A percentile compares a stretch with the other conserved stretches of the same genome.
Evolutionary conservation across 1,140 invertebrate genomes (phyloP).

Genomic region (Gryllus bimaculatus): DNA sequence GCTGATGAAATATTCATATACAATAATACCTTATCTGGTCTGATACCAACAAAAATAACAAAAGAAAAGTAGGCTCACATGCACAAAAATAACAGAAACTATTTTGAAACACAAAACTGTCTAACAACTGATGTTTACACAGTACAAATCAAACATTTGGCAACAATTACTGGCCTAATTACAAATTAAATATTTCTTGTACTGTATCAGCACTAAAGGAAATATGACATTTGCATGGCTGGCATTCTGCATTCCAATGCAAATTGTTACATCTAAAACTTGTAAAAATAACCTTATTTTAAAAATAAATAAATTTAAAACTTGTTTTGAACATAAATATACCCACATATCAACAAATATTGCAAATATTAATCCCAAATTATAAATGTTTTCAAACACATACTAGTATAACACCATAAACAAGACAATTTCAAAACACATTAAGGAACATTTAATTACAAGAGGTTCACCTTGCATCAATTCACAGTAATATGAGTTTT

Average conservation of each 20-base stretch:
- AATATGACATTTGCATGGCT: neutral
- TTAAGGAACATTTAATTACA: neutral
- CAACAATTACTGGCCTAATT: neutral
- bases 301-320: constrained; percentile 4
- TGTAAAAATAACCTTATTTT: neutral
- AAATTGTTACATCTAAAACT: neutral
- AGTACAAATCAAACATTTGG: neutral
- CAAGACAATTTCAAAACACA: neutral
- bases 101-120: neutral
- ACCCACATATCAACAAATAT: neutral
- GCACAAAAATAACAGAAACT: neutral
- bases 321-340: neutral
- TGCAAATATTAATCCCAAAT: neutral
- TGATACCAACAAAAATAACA: too few relatives aligned
- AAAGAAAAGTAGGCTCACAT: neutral
- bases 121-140: neutral
- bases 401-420: neutral
- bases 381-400: neutral
- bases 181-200: neutral
- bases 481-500: neutral
- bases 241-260: neutral
- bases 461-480: neutral
- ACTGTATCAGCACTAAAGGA: neutral
- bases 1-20: too few relatives aligned
- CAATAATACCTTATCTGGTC: too few relatives aligned